Evolutionary conservation across 2,888 invertebrate genomes (phyloP).

Genomic region (Archips xylosteana): DNA sequence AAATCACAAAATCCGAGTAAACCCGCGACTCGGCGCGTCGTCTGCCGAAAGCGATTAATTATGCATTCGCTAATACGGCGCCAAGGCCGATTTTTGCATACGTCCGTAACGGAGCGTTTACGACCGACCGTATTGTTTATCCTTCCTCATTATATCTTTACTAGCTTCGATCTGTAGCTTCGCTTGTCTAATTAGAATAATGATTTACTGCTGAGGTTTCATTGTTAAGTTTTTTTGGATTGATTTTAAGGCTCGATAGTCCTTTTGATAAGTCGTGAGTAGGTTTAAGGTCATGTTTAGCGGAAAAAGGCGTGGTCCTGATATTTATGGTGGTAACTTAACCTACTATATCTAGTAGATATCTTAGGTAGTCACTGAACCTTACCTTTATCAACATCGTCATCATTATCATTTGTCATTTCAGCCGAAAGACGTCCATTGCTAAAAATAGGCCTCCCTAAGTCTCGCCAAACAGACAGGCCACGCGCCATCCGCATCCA

Average conservation of each 20-base stretch:
- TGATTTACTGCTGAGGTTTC: background rate
- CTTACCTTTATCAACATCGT: too few relatives aligned
- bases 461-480: too few relatives aligned
- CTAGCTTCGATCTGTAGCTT: slow-evolving; percentile 25
- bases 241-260: background rate
- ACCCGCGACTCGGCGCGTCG: slow-evolving; percentile 46
- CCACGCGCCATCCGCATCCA: too few relatives aligned
- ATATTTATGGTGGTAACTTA: too few relatives aligned
- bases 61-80: slow-evolving; percentile 64
- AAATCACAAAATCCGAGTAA: slow-evolving; percentile 15
- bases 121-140: slow-evolving; percentile 47
- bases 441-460: too few relatives aligned
- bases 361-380: too few relatives aligned
- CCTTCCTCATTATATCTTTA: slow-evolving; percentile 34
- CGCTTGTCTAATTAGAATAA: slow-evolving; percentile 4
- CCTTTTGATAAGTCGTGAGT: background rate
- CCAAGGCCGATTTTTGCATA: slow-evolving; percentile 83
- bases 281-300: background rate
- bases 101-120: slow-evolving; percentile 66
- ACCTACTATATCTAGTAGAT: too few relatives aligned
- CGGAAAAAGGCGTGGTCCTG: too few relatives aligned
- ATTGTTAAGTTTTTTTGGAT: background rate
- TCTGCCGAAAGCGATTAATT: slow-evolving; percentile 61
- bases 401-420: too few relatives aligned
- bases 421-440: too few relatives aligned